Evolutionary conservation across 2,113 vertebrate species (phyloP).

Genomic region (Ivindomyrus marchei): DNA sequence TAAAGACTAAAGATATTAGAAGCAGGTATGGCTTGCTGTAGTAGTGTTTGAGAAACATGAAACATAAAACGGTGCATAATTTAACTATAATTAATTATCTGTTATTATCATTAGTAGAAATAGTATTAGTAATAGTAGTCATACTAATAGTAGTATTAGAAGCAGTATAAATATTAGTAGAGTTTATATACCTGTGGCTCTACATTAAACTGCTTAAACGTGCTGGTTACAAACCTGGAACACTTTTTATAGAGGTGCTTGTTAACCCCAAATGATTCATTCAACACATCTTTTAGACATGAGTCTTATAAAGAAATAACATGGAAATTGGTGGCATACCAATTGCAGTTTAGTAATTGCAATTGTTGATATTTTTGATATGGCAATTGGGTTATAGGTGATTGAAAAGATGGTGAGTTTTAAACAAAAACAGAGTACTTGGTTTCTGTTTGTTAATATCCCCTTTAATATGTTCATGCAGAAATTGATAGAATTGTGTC

Average conservation of each 20-base stretch:
- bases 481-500: neutral
- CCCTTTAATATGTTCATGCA: neutral
- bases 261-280: neutral
- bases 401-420: neutral
- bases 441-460: neutral
- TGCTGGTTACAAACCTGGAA: neutral
- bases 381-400: neutral
- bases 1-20: neutral
- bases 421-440: neutral
- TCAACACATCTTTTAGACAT: neutral
- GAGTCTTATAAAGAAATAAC: neutral
- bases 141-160: neutral
- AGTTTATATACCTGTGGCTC: neutral
- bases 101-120: neutral
- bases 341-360: neutral
- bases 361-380: neutral
- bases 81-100: neutral
- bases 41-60: neutral
- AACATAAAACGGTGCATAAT: neutral
- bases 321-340: neutral
- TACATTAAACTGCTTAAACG: neutral
- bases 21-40: neutral
- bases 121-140: neutral
- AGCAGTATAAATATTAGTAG: neutral
- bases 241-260: neutral